Conservation (phyloP, 2,888 invertebrate species). For the Selenia dentaria region DNA sequence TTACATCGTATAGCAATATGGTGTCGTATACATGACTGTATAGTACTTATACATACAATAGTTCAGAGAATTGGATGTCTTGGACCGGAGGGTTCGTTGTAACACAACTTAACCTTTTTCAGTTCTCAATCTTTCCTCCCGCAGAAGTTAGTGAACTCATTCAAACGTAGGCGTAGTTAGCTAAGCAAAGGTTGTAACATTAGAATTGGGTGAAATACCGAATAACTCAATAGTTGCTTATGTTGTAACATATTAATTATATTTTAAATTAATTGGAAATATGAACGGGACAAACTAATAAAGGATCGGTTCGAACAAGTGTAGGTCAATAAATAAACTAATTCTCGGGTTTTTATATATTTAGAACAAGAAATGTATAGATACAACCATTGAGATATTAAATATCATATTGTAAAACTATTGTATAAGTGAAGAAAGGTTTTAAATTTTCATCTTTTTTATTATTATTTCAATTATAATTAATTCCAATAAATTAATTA, state of each 20-base stretch:
- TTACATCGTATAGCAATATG: no score
- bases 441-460: conserved; percentile 79
- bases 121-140: no score
- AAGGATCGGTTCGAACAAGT: conserved; percentile 4
- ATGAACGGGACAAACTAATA: conserved; percentile 3
- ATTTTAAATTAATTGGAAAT: neutral
- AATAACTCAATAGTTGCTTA: conserved; percentile 17
- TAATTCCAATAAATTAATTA: conserved; percentile 82
- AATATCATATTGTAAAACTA: conserved; percentile 85
- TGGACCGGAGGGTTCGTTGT: no score
- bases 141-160: no score
- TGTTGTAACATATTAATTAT: neutral
- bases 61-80: no score
- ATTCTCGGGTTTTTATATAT: conserved; percentile 80
- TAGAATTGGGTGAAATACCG: conserved; percentile 2
- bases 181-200: conserved; percentile 3
- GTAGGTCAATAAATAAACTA: conserved; percentile 44
- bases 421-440: conserved; percentile 83
- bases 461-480: conserved; percentile 74
- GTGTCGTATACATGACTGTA: no score
- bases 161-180: no score
- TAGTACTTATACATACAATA: no score
- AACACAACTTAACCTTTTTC: no score
- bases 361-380: conserved; percentile 86
- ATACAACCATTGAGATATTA: conserved; percentile 86